A percentile compares a stretch with the other conserved stretches of the same genome.
phyloP scores from a whole-genome alignment of 2,113 vertebrate genomes.

The Cochlearius cochlearius region DNA sequence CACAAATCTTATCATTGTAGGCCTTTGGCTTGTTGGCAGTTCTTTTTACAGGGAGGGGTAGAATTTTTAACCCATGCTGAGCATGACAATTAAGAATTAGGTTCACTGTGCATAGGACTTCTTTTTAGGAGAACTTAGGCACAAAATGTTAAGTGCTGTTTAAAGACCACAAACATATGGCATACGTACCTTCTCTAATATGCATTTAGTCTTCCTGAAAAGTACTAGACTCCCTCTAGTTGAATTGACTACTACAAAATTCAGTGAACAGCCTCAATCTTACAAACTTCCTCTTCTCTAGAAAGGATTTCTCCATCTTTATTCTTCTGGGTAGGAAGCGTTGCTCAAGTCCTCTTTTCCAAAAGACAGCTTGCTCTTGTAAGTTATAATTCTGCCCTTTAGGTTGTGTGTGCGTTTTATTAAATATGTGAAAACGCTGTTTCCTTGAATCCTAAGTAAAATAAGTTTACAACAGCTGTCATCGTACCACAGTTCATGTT shows the following conservation, averaged over 20 bases:
- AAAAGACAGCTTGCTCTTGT: slow-evolving; percentile 22
- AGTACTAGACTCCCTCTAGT: background rate
- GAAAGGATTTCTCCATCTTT: slow-evolving; percentile 42
- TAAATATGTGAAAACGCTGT: background rate
- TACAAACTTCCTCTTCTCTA: slow-evolving; percentile 19
- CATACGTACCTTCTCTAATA: background rate
- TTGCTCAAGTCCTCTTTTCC: slow-evolving; percentile 24
- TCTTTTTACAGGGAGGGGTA: background rate
- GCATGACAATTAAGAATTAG: background rate
- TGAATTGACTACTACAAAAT: background rate
- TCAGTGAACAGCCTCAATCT: background rate
- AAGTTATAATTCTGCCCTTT: background rate
- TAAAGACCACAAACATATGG: background rate
- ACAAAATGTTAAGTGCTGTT: background rate
- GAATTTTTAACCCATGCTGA: background rate
- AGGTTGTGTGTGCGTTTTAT: background rate
- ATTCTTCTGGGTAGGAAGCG: slow-evolving; percentile 14
- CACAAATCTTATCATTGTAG: background rate
- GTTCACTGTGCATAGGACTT: background rate
- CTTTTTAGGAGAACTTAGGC: background rate
- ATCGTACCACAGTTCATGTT: background rate
- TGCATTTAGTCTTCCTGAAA: background rate
- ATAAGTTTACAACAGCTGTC: background rate
- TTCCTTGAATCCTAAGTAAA: background rate
- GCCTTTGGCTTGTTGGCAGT: background rate